Evolutionary conservation across 2,113 vertebrate genomes (phyloP).

Genomic region (Brachyistius frenatus): DNA sequence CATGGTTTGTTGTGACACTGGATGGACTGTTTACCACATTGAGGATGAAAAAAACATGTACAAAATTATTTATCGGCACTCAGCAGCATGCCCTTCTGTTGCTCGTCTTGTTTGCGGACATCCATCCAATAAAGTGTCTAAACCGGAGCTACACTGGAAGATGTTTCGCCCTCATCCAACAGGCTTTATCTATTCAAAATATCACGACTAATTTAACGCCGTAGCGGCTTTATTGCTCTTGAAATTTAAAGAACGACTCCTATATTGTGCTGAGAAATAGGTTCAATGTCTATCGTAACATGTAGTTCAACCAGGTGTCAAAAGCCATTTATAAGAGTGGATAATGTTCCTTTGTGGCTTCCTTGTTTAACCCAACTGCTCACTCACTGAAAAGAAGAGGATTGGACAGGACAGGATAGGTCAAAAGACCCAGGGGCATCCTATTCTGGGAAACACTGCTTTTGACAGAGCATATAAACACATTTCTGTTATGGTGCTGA

Average conservation of each 20-base stretch:
- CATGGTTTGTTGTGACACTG: too few relatives aligned
- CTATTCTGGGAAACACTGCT: not conserved
- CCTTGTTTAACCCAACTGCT: not conserved
- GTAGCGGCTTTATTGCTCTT: not conserved
- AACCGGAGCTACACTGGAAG: too few relatives aligned
- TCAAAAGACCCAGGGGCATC: slow-evolving; percentile 1
- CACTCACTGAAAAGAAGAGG: not conserved
- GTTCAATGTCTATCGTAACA: not conserved
- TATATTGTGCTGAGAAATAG: not conserved
- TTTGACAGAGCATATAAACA: not conserved
- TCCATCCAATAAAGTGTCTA: not conserved
- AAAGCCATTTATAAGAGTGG: not conserved
- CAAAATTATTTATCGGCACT: too few relatives aligned
- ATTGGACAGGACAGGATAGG: not conserved
- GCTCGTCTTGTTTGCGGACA: not conserved
- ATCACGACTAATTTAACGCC: not conserved
- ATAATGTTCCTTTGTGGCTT: not conserved
- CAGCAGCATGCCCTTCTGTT: too few relatives aligned
- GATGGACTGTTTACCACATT: too few relatives aligned
- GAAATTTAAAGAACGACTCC: not conserved
- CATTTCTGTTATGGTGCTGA: not conserved
- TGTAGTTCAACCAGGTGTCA: not conserved
- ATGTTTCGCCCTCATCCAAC: not conserved
- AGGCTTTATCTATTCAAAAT: not conserved
- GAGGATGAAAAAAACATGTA: too few relatives aligned